phyloP scores from a whole-genome alignment of 2,113 vertebrate species.

The Otus sunia region DNA sequence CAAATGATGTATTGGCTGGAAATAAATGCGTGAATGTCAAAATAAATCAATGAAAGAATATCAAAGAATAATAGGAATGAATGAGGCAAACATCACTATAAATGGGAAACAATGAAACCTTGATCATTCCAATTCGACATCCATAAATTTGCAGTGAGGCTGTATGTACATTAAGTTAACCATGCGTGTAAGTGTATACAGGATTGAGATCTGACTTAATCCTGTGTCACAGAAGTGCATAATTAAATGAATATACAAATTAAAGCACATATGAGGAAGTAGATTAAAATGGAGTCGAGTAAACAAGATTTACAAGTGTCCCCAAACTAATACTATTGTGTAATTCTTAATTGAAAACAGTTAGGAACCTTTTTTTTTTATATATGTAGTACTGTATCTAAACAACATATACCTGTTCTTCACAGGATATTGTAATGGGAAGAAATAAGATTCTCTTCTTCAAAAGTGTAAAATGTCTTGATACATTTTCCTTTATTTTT shows the following conservation, averaged over 20 bases:
- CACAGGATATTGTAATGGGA: not conserved
- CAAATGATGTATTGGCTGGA: not conserved
- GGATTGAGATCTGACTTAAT: not conserved
- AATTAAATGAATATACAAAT: slow-evolving; percentile 1
- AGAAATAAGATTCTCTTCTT: not conserved
- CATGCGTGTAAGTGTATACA: not conserved
- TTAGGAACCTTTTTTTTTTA: not conserved
- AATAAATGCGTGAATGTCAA: slow-evolving; percentile 1
- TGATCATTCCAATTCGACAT: not conserved
- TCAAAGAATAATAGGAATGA: slow-evolving; percentile 4
- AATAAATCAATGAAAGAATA: slow-evolving; percentile 2
- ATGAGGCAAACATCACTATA: not conserved
- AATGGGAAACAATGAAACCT: not conserved
- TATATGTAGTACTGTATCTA: not conserved
- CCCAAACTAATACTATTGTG: not conserved
- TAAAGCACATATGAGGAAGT: not conserved
- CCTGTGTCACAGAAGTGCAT: not conserved
- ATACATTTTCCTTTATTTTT: not conserved
- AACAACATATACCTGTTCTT: not conserved
- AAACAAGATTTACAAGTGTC: not conserved
- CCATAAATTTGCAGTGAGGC: not conserved
- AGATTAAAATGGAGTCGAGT: not conserved
- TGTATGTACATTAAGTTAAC: not conserved
- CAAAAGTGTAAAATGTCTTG: not conserved
- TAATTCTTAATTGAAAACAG: not conserved